phyloP scores from a whole-genome alignment of 2,888 invertebrate genomes.

The Idaea aversata region DNA sequence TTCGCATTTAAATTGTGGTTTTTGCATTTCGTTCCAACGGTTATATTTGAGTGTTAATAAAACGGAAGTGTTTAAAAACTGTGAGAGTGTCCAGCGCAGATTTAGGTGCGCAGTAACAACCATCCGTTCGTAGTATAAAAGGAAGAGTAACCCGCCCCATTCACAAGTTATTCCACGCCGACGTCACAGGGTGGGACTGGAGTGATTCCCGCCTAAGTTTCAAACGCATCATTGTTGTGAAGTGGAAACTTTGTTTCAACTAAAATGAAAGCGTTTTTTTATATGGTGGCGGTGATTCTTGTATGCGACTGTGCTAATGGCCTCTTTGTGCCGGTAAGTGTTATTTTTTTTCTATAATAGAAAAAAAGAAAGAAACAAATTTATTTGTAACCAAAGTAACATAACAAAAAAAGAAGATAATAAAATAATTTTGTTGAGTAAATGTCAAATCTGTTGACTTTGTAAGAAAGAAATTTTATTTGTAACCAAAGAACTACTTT shows the following conservation, averaged over 20 bases:
- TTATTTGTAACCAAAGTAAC: no score
- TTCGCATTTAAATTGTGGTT: conserved; percentile 2
- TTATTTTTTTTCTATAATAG: conserved; percentile 7
- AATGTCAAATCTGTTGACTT: no score
- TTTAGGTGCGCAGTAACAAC: conserved; percentile 66
- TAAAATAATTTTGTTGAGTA: no score
- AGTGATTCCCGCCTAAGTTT: conserved; percentile 43
- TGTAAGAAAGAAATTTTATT: no score
- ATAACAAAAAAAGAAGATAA: no score
- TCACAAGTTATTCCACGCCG: conserved; percentile 63
- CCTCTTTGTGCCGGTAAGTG: conserved; percentile 66
- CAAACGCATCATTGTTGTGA: conserved; percentile 37
- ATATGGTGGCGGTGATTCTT: conserved; percentile 48
- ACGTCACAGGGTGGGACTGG: conserved; percentile 46
- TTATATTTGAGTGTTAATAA: conserved; percentile 8
- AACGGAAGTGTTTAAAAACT: conserved; percentile 27
- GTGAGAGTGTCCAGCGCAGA: conserved; percentile 55
- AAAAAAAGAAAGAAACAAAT: not conserved
- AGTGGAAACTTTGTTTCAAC: conserved; percentile 46
- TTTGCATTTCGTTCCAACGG: not conserved
- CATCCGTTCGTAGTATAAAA: conserved; percentile 60
- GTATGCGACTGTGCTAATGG: conserved; percentile 57
- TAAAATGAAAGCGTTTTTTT: conserved; percentile 62
- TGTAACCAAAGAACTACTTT: no score
- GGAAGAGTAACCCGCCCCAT: conserved; percentile 59